Evolutionary conservation across 2,888 invertebrate species (phyloP), one percentile per base, ranked within the genome.

Genomic region (Trichopria drosophilae): DNA sequence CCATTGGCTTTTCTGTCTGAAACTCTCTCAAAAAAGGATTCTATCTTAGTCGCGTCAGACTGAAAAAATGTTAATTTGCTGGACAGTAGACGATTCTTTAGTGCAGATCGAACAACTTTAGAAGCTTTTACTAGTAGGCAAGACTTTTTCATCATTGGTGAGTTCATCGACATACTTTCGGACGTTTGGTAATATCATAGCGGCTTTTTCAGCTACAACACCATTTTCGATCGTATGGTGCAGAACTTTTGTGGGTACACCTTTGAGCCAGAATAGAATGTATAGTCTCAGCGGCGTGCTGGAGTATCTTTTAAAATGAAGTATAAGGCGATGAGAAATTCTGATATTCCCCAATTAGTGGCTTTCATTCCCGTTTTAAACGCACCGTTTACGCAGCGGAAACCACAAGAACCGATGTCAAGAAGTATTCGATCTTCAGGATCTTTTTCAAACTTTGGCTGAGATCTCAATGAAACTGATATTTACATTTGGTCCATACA

Each of bases 261-360:
- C 18, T 49, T 19, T 28, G 43, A 57, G 6, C 46, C 44, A 4
- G 62, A 55, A 20, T 49, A 31, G 20, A 35, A 36, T 4, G 47
- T 57, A 39, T 61, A 71, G 37, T 65, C 63, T 9, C 55, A 58
- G 43, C 60, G 46, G 39, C 64, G 57, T 22, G 63, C 57, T 28
- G 69, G 63, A 6, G 58, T 53, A 44, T 69, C 60, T 41, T 68
- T 62, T 37, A 69, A 69, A 5, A 69, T 42, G 34, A 61, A 58
- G 32, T 64, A 65, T 10, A 59, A n/a, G 28, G 59, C 53, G 15
- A 45, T 40, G 16, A 70, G 55, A 41, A 66, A 59, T 35, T 40
- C 32, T 5, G 50, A 44, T 19, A 68, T 24, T 5, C 57, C 32
- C 63, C 66, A 67, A 3, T 50, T 37, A 9, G 58, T 55, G 36